phyloP scores from a whole-genome alignment of 2,888 invertebrate species.

The Spodoptera picta region DNA sequence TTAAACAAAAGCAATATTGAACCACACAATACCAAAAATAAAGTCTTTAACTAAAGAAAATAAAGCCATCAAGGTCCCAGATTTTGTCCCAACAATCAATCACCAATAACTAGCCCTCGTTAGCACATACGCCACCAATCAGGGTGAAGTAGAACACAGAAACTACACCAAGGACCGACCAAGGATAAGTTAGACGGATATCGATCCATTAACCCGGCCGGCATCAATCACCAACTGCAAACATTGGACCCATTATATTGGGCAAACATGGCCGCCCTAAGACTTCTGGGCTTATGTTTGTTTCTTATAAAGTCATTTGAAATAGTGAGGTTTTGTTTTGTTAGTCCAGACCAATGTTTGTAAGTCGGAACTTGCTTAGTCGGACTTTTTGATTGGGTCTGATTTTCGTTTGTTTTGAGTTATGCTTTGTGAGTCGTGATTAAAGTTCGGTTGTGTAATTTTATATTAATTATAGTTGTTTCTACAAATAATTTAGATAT shows the following conservation, averaged over 20 bases:
- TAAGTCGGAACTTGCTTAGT: constrained; percentile 37
- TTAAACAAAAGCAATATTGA: not conserved
- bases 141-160: constrained; percentile 49
- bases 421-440: constrained; percentile 26
- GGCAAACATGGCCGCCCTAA: constrained; percentile 65
- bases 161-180: constrained; percentile 51
- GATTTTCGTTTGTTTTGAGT: constrained; percentile 18
- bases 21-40: constrained; percentile 6
- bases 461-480: constrained; percentile 11
- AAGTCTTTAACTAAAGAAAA: constrained; percentile 32
- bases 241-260: constrained; percentile 81
- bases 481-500: no score
- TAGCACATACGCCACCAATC: constrained; percentile 47
- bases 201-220: constrained; percentile 77
- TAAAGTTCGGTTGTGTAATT: constrained; percentile 24
- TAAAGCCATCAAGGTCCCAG: constrained; percentile 20
- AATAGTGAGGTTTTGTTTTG: constrained; percentile 52
- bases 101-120: constrained; percentile 49
- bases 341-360: constrained; percentile 40
- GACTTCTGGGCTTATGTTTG: no score
- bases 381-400: constrained; percentile 39
- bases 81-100: constrained; percentile 51
- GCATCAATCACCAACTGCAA: constrained; percentile 81
- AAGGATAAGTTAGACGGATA: constrained; percentile 64
- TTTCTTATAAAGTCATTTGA: constrained; percentile 60